Base-by-base conservation (phyloP, 2,797 vertebrate genomes). In the Microctenopoma steveboyesi region DNA sequence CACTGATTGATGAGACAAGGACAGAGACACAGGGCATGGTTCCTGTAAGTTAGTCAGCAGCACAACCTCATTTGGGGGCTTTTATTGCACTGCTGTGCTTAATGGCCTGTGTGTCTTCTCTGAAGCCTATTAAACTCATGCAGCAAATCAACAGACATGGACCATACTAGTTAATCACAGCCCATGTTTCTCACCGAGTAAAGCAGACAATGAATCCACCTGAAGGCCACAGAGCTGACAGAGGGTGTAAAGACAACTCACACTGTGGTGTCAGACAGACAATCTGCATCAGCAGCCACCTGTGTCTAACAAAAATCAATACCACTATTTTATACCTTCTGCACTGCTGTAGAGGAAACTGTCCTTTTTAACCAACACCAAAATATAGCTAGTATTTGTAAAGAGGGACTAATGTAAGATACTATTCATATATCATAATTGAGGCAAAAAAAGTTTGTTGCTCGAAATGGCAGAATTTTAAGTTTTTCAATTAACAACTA, bases 81-180 rank as follows among this genome's bases (percentile, higher is more conserved):
- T 86, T 86, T 76, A 84, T 89, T 78, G 66, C 70, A 50, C 58
- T 45, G 56, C 75, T 74, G 81, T 82, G 86, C 79, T 75, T 88
- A 90, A 90, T 86, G 76, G 85, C 73, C 74, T 25, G 43, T 85
- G 73, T 45, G 83, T 47, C 63, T 78, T 78, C 72, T 62, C 70
- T 27, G 55, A 84, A 78, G 84, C 72, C 84, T 68, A 68, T 83
- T 76, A 79, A 86, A 85, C 78, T 85, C 53, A 55, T 57, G 78
- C 74, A 48, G 74, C 89, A 86, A 90, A 90, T 91, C 86, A 86
- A 48, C 81, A 79, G 71, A 72, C 78, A 28, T 39, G 54, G 82
- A 83, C 81, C 83, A 79, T 56, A 76, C 48, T 79, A 68, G 76
- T 86, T 86, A 86, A 89, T 88, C 84, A 89, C 71, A 33, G 76